Percentiles rank a stretch among this genome's conserved stretches.
Conservation (phyloP, 2,888 invertebrate genomes). For the Nomada hirtipes region DNA sequence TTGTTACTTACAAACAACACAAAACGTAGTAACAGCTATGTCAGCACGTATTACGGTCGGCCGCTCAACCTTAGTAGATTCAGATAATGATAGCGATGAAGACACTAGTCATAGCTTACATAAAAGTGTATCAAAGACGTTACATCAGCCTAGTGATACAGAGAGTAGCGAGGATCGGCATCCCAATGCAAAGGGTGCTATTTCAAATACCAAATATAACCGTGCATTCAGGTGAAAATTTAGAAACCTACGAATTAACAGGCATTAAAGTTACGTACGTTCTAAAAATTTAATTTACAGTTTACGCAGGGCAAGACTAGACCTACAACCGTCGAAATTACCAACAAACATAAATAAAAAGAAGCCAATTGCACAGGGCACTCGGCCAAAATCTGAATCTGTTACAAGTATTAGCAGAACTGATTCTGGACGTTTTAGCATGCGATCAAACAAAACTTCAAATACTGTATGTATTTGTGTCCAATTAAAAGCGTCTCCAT, state of each 20-base stretch:
- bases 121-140: slow-evolving; percentile 69
- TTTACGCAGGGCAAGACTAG: slow-evolving; percentile 88
- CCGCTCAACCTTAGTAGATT: slow-evolving; percentile 78
- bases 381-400: slow-evolving; percentile 71
- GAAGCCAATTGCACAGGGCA: slow-evolving; percentile 62
- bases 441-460: slow-evolving; percentile 68
- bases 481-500: not conserved
- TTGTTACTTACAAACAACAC: slow-evolving; percentile 84
- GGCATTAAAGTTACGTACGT: not conserved
- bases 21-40: slow-evolving; percentile 86
- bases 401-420: slow-evolving; percentile 73
- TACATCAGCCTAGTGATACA: slow-evolving; percentile 74
- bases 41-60: slow-evolving; percentile 79
- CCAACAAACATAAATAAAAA: slow-evolving; percentile 84
- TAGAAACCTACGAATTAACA: not conserved
- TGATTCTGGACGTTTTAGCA: slow-evolving; percentile 78
- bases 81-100: slow-evolving; percentile 83
- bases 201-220: slow-evolving; percentile 74
- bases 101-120: slow-evolving; percentile 79
- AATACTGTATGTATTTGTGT: slow-evolving; percentile 61
- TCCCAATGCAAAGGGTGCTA: slow-evolving; percentile 64
- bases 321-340: slow-evolving; percentile 85
- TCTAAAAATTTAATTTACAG: slow-evolving; percentile 76
- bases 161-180: slow-evolving; percentile 78
- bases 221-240: slow-evolving; percentile 70